phyloP scores from a whole-genome alignment of 2,888 invertebrate genomes.

The Abscondita cerata region DNA sequence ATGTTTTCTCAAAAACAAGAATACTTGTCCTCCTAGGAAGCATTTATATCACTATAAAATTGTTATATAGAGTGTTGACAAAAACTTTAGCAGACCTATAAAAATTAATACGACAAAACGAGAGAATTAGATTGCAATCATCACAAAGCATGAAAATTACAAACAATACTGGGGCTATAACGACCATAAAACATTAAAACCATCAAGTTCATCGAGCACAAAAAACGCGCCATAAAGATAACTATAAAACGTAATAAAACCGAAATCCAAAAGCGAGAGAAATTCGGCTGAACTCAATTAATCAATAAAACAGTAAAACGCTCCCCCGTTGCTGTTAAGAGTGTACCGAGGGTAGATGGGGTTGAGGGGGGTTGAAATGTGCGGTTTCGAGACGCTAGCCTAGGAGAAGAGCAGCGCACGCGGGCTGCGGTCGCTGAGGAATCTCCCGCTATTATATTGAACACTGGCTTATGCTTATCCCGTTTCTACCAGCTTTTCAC shows the following conservation, averaged over 20 bases:
- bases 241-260: slow-evolving; percentile 57
- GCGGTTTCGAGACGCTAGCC: slow-evolving; percentile 60
- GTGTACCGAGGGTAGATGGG: slow-evolving; percentile 46
- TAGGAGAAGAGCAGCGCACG: slow-evolving; percentile 56
- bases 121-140: slow-evolving; percentile 53
- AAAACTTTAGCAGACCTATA: slow-evolving; percentile 45
- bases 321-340: slow-evolving; percentile 58
- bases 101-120: slow-evolving; percentile 55
- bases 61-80: slow-evolving; percentile 26
- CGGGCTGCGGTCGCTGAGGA: slow-evolving; percentile 59
- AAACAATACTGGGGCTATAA: slow-evolving; percentile 48
- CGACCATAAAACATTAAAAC: slow-evolving; percentile 46
- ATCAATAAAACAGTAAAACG: slow-evolving; percentile 61
- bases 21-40: neutral
- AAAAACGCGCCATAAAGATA: slow-evolving; percentile 54
- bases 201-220: slow-evolving; percentile 44
- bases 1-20: neutral
- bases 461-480: slow-evolving; percentile 54
- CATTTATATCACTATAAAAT: slow-evolving; percentile 17
- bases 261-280: slow-evolving; percentile 56
- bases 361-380: slow-evolving; percentile 56
- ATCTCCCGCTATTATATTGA: slow-evolving; percentile 60
- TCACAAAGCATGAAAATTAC: slow-evolving; percentile 50
- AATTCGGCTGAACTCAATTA: slow-evolving; percentile 60
- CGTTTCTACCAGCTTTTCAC: slow-evolving; percentile 34